These are phyloP conservation scores for Villa cingulata DNA, from an alignment of 2,888 invertebrate genomes.

Conservation along the genomic window DNA sequence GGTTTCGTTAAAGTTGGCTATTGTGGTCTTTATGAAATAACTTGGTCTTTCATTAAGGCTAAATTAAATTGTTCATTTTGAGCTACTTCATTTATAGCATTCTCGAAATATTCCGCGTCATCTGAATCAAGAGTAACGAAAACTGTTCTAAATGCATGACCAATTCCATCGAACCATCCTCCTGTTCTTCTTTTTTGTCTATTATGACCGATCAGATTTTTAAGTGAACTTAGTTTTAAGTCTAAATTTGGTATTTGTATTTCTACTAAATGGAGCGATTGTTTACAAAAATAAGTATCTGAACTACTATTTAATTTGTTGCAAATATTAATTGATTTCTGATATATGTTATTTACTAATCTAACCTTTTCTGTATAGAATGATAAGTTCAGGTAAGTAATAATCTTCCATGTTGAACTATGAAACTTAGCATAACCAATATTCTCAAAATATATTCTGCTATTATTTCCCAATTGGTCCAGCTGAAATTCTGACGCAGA, in stretches of 20 bases:
- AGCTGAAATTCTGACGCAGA: not conserved
- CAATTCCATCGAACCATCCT: slow-evolving; percentile 4
- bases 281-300: slow-evolving; percentile 1
- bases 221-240: slow-evolving; percentile 1
- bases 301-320: not conserved
- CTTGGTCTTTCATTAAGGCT: slow-evolving; percentile 14
- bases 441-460: slow-evolving; percentile 12
- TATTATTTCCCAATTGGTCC: not conserved
- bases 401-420: slow-evolving; percentile 4
- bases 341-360: slow-evolving; percentile 1
- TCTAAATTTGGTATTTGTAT: slow-evolving; percentile 2
- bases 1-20: slow-evolving; percentile 14
- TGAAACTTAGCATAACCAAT: slow-evolving; percentile 7
- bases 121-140: slow-evolving; percentile 6
- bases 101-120: slow-evolving; percentile 12
- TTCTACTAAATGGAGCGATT: slow-evolving; percentile 1
- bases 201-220: not conserved
- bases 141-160: slow-evolving; percentile 5
- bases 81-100: slow-evolving; percentile 13
- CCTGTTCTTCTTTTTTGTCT: not conserved
- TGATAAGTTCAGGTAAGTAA: slow-evolving; percentile 4
- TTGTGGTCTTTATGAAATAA: slow-evolving; percentile 12
- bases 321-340: not conserved
- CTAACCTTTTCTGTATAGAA: slow-evolving; percentile 2
- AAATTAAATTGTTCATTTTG: slow-evolving; percentile 10